Percentiles rank a stretch among this genome's conserved stretches.
Evolutionary conservation across 2,113 vertebrate species (phyloP).

Genomic region (Seriola rivoliana): DNA sequence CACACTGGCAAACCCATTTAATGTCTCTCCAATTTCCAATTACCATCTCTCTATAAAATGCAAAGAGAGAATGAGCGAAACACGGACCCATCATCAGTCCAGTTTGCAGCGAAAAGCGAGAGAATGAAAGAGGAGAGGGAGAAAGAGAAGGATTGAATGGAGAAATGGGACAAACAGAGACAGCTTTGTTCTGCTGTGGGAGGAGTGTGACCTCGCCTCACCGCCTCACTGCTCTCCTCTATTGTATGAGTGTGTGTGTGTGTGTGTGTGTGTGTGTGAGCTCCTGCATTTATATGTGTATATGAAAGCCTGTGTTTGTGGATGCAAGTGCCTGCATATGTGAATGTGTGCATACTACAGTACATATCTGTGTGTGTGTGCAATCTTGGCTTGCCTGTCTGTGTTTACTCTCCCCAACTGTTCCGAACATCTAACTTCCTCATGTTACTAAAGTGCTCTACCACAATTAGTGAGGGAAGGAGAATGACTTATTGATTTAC

Average conservation of each 20-base stretch:
- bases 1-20: constrained; percentile 19
- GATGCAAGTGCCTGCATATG: constrained; percentile 11
- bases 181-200: constrained; percentile 79
- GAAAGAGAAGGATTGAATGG: constrained; percentile 44
- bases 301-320: constrained; percentile 10
- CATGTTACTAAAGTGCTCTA: neutral
- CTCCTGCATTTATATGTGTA: constrained; percentile 42
- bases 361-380: constrained; percentile 19
- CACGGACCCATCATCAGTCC: constrained; percentile 50
- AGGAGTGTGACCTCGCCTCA: constrained; percentile 72
- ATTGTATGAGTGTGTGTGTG: constrained; percentile 63
- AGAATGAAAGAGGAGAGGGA: constrained; percentile 44
- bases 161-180: constrained; percentile 73
- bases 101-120: constrained; percentile 53
- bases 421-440: neutral
- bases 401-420: neutral
- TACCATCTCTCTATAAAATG: constrained; percentile 38
- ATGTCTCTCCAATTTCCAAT: constrained; percentile 51
- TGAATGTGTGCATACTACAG: neutral
- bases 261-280: constrained; percentile 40
- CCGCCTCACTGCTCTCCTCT: constrained; percentile 60
- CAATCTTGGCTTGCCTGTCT: neutral
- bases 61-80: constrained; percentile 33
- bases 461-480: neutral
- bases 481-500: neutral